Evolutionary conservation across 2,888 invertebrate species (phyloP).

Genomic region (Strigamia crassipes): DNA sequence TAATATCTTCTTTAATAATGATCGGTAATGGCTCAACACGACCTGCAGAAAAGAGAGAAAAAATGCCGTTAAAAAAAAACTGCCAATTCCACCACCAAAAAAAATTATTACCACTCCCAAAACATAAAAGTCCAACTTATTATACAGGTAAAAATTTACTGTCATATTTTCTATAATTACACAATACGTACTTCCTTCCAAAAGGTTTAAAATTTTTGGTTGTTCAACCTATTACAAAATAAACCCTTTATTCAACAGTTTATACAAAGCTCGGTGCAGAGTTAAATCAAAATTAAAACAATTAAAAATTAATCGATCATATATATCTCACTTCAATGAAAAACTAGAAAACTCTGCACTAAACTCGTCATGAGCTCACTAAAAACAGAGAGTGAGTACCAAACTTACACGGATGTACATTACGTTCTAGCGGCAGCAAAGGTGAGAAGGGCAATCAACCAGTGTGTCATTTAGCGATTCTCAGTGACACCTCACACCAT

Average conservation of each 20-base stretch:
- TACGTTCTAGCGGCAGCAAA: constrained; percentile 5
- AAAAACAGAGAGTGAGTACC: constrained; percentile 9
- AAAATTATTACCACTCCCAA: constrained; percentile 27
- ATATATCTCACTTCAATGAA: not conserved
- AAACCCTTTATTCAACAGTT: constrained; percentile 9
- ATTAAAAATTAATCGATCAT: not conserved
- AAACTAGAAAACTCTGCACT: constrained; percentile 1
- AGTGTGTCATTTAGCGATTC: constrained; percentile 26
- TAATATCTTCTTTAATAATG: constrained; percentile 52
- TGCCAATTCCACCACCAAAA: not conserved
- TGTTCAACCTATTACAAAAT: constrained; percentile 31
- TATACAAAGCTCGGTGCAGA: constrained; percentile 7
- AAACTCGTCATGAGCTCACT: not conserved
- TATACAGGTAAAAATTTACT: constrained; percentile 14
- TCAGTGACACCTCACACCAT: constrained; percentile 6
- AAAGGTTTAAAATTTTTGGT: not conserved
- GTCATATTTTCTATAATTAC: constrained; percentile 7
- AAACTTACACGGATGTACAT: constrained; percentile 30
- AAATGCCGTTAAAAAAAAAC: not conserved
- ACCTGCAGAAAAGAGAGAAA: constrained; percentile 50
- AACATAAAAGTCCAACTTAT: constrained; percentile 24
- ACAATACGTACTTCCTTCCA: constrained; percentile 30
- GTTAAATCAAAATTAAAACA: not conserved
- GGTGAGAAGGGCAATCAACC: constrained; percentile 10
- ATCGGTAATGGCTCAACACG: constrained; percentile 53